Base-by-base conservation (phyloP, 2,888 invertebrate species). In the Campoletis raptor region DNA sequence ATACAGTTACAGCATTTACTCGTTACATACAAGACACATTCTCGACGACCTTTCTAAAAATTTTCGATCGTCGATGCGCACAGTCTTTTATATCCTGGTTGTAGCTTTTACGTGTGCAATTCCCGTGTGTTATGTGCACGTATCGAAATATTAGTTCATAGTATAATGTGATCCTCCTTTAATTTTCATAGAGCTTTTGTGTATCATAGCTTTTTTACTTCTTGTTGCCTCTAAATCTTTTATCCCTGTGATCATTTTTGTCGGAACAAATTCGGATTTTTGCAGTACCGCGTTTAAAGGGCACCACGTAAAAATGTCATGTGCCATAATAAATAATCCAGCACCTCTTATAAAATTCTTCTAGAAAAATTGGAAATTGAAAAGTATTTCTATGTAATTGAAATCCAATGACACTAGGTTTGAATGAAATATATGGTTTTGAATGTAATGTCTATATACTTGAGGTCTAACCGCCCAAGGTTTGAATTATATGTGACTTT, bases 31-130 rank as follows among this genome's bases (percentile, higher is more conserved):
- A 37, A 15, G 54, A 61, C 36, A 10, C 36, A 67, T 45, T 57
- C 77, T 77, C 67, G 45, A 74, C 45, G 24, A 72, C 61, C 81
- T 78, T 76, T 45, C 36, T 76, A 79, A 79, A 79, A 64, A 36
- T 70, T 83, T 80, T 21, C 40, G 30, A 57, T 81, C 64, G 37
- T 66, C 70, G 67, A 37, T 79, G 70, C 40, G 24, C 24, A 10
- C 37, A 12, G 30, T 8, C 45, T 24, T 80, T 80, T 80, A 70
- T 80, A 15, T 30, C 18, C 57, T n/a, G 36, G 40, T 70, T 42
- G 45, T 30, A 52, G 66, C 45, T 64, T 8, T 52, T 67, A 78
- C 52, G 42, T 18, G 54, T 52, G 18, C 18, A 8, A 72, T 61
- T 64, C 61, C 21, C 18, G 10, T 48, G 7, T 24, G 9, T 21